Percentiles rank a stretch among this genome's conserved stretches.
Conservation (phyloP, 2,113 vertebrate genomes). For the Polypterus senegalus region DNA sequence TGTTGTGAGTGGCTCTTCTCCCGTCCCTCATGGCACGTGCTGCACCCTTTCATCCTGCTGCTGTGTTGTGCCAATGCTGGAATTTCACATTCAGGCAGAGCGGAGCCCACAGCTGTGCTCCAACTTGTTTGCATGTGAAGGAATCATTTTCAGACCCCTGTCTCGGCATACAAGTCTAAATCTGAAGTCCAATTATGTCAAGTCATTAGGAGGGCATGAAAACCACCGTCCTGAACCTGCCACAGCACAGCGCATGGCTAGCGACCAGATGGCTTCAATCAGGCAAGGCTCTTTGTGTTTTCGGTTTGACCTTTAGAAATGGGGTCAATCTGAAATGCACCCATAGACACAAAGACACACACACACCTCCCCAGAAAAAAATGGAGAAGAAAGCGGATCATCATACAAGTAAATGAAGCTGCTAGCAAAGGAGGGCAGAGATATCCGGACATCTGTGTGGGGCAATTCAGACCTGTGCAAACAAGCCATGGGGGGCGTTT, state of each 20-base stretch:
- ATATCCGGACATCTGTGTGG: too few species aligned
- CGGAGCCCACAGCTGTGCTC: constrained; percentile 10
- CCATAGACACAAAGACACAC: constrained; percentile 16
- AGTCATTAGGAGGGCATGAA: constrained; percentile 25
- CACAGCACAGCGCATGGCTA: constrained; percentile 28
- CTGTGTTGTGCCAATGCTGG: constrained; percentile 4
- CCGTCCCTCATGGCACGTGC: too few species aligned
- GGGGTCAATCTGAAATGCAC: constrained; percentile 5
- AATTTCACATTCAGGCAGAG: background rate
- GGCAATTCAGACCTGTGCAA: too few species aligned
- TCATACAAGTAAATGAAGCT: constrained; percentile 33
- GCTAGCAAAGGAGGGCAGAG: constrained; percentile 21
- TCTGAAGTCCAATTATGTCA: constrained; percentile 8
- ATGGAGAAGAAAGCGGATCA: constrained; percentile 8
- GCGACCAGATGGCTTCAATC: constrained; percentile 33
- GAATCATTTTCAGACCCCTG: constrained; percentile 14
- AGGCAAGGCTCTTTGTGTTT: constrained; percentile 20
- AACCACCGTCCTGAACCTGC: constrained; percentile 20
- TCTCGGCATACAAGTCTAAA: constrained; percentile 15
- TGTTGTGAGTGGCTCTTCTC: too few species aligned
- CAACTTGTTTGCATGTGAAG: constrained; percentile 15
- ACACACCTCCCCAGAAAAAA: constrained; percentile 2
- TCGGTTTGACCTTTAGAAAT: constrained; percentile 31
- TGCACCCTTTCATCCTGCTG: background rate
- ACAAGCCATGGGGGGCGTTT: too few species aligned